These are phyloP conservation scores for Hydropotes inermis DNA, from an alignment of 2,113 vertebrate genomes.

Conservation along the genomic window DNA sequence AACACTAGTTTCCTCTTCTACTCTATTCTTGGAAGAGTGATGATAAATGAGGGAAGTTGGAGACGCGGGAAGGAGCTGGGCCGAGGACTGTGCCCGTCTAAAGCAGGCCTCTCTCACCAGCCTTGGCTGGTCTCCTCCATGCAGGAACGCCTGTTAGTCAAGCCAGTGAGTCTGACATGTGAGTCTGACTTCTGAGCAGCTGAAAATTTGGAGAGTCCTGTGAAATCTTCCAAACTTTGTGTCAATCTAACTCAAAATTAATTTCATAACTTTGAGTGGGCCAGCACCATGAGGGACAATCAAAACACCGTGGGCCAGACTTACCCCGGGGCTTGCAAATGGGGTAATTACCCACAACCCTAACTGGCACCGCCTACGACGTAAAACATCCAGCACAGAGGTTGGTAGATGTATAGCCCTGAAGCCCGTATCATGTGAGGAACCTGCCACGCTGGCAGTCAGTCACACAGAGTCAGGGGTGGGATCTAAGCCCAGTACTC, in stretches of 20 bases:
- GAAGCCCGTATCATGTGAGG: not conserved
- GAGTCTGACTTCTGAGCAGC: not conserved
- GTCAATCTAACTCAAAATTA: not conserved
- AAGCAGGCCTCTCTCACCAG: not conserved
- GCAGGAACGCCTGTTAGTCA: too few species aligned
- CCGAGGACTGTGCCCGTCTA: too few species aligned
- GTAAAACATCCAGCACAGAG: not conserved
- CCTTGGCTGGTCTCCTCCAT: rapidly evolving
- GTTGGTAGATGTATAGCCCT: not conserved
- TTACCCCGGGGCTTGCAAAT: rapidly evolving
- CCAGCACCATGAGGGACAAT: not conserved
- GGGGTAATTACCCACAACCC: not conserved
- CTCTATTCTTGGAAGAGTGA: not conserved
- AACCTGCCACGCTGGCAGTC: not conserved
- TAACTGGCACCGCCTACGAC: not conserved
- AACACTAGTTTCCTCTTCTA: not conserved
- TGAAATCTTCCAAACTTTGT: not conserved
- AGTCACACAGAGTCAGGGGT: not conserved
- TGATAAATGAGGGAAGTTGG: rapidly evolving
- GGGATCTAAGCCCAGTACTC: not conserved
- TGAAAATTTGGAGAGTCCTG: not conserved
- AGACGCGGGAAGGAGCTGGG: too few species aligned
- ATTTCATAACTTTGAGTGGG: not conserved
- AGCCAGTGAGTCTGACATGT: not conserved
- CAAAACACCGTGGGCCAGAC: not conserved